Evolutionary conservation across 1,140 invertebrate genomes (phyloP), one percentile per base, ranked within the genome.

Genomic region (Neelides sp.): DNA sequence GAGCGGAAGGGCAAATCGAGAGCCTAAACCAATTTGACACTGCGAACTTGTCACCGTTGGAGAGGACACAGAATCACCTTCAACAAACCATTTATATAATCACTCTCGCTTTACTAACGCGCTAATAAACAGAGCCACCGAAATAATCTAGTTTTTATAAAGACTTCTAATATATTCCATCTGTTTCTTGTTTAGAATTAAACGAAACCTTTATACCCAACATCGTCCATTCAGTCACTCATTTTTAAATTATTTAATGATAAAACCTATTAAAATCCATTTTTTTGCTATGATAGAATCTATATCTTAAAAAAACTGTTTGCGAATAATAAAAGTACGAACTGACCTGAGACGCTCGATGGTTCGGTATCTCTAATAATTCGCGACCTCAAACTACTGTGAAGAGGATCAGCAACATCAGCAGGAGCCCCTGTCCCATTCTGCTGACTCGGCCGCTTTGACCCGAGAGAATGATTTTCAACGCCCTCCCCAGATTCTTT

Each of bases 51-150:
- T 41, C n/a, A 59, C 69, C 36, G 75, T 71, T 27, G 77, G 75
- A 0, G 75, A 77, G 32, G 71, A 77, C 65, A 76, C 73, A 17
- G 75, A 77, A 65, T 78, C 75, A 71, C 68, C 48, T 65, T 61
- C 48, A 55, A 58, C 52, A 48, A 23, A 48, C 10, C 4, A 55
- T 5, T 2, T 22, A 45, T 22, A 44, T 23, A 48, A 10, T 45
- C 37, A 8, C 15, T 8, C 19, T 19, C 37, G 15, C 15, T 39
- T 19, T 19, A 39, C 5, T 13, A 8, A 15, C 5, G 19, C 5
- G 19, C 15, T 13, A 7, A 7, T 4, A n/a, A n/a, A n/a, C n/a
- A n/a, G n/a, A n/a, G n/a, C n/a, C n/a, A n/a, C n/a, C n/a, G n/a
- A n/a, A n/a, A n/a, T n/a, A n/a, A n/a, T n/a, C n/a, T n/a, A n/a